phyloP scores from a whole-genome alignment of 1,140 invertebrate genomes.

The Hormaphis cornu region DNA sequence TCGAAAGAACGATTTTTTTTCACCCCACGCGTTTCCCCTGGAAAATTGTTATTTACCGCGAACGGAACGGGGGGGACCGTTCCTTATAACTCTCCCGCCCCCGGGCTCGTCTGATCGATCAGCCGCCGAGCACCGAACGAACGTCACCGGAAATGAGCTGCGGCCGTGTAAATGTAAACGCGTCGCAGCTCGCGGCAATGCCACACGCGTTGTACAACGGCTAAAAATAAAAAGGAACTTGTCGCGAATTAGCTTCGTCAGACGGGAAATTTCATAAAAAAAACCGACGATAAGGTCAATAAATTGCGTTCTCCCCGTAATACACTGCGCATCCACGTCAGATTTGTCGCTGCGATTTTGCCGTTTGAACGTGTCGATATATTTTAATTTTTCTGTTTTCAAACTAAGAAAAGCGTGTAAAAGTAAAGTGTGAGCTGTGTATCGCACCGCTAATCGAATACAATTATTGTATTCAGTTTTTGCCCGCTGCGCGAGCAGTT shows the following conservation, averaged over 20 bases:
- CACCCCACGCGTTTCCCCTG: too few species aligned
- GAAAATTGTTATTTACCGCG: too few species aligned
- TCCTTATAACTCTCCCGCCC: too few species aligned
- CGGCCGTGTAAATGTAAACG: neutral
- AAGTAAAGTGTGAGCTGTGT: too few species aligned
- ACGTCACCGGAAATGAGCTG: neutral
- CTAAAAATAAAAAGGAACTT: neutral
- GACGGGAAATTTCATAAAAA: neutral
- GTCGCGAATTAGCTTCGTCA: slow-evolving; percentile 12
- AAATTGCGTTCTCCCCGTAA: neutral
- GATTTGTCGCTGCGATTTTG: neutral
- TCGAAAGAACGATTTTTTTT: too few species aligned
- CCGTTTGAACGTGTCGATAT: neutral
- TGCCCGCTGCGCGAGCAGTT: too few species aligned
- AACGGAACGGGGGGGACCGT: too few species aligned
- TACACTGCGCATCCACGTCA: neutral
- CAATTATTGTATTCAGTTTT: too few species aligned
- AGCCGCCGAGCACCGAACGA: neutral
- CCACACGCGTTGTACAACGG: neutral
- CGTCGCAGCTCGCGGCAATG: neutral
- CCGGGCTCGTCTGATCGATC: neutral
- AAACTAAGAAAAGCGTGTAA: too few species aligned
- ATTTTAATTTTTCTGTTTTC: too few species aligned
- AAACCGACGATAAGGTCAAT: neutral
- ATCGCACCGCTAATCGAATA: too few species aligned